phyloP scores from a whole-genome alignment of 2,113 vertebrate genomes.

The Proteles cristata region DNA sequence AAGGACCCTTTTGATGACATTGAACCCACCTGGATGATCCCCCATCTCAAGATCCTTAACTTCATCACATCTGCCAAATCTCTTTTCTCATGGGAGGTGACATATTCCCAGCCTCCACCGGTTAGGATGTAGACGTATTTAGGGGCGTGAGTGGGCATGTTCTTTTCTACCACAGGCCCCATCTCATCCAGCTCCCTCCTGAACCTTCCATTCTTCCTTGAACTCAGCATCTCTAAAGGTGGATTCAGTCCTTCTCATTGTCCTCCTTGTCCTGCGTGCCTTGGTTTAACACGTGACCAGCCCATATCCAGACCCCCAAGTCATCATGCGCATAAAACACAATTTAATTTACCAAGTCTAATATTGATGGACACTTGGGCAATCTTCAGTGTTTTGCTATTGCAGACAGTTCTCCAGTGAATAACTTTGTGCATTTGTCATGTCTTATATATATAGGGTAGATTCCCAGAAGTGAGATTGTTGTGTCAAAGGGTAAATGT shows the following conservation, averaged over 20 bases:
- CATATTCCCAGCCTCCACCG: not conserved
- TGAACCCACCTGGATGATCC: not conserved
- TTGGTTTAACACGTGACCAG: not conserved
- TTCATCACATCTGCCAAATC: not conserved
- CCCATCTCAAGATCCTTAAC: not conserved
- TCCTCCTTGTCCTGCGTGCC: not conserved
- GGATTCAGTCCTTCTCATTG: not conserved
- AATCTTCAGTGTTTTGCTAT: not conserved
- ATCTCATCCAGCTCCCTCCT: not conserved
- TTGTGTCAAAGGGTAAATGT: conserved; percentile 41
- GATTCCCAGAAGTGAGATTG: conserved; percentile 37
- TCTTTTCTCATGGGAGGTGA: not conserved
- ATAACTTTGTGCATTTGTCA: not conserved
- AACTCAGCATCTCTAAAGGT: not conserved
- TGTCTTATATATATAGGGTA: not conserved
- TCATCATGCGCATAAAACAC: not conserved
- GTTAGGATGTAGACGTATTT: rapidly evolving
- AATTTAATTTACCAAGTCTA: not conserved
- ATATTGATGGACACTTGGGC: not conserved
- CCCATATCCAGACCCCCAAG: not conserved
- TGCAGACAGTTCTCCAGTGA: not conserved
- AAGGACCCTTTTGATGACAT: not conserved
- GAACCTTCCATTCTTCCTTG: not conserved
- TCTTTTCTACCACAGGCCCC: not conserved
- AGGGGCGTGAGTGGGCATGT: not conserved